phyloP scores from a whole-genome alignment of 1,140 invertebrate species.

The Amyelois transitella region DNA sequence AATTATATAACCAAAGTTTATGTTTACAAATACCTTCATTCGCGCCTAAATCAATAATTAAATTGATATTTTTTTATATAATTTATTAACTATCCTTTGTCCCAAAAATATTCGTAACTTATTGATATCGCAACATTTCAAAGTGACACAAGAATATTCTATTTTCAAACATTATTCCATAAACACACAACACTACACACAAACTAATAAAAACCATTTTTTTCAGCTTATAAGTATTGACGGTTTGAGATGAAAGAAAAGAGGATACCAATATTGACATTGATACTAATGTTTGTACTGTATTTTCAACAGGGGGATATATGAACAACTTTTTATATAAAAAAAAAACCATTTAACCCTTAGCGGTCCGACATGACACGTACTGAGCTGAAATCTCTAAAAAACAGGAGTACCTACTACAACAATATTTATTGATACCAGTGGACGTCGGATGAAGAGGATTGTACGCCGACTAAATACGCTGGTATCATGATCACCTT shows the following conservation, averaged over 20 bases:
- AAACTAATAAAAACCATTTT: constrained; percentile 15
- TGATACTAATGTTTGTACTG: constrained; percentile 60
- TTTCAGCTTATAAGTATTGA: constrained; percentile 37
- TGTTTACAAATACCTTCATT: background rate
- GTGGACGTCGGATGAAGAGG: constrained; percentile 47
- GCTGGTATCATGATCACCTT: constrained; percentile 53
- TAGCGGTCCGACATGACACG: constrained; percentile 25
- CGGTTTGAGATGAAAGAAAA: constrained; percentile 33
- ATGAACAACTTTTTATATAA: constrained; percentile 46
- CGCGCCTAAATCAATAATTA: background rate
- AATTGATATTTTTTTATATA: background rate
- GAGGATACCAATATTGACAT: constrained; percentile 23
- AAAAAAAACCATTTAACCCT: constrained; percentile 36
- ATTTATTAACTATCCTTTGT: background rate
- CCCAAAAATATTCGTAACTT: background rate
- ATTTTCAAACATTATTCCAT: background rate
- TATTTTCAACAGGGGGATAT: constrained; percentile 63
- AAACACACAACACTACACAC: constrained; percentile 7
- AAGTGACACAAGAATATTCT: constrained; percentile 10
- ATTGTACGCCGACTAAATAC: constrained; percentile 26
- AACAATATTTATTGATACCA: constrained; percentile 43
- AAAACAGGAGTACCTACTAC: background rate
- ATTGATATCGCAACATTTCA: constrained; percentile 14
- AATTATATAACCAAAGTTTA: background rate
- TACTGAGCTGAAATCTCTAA: background rate